Conservation (phyloP, 1,140 invertebrate genomes). For the Phocides pigmalion region DNA sequence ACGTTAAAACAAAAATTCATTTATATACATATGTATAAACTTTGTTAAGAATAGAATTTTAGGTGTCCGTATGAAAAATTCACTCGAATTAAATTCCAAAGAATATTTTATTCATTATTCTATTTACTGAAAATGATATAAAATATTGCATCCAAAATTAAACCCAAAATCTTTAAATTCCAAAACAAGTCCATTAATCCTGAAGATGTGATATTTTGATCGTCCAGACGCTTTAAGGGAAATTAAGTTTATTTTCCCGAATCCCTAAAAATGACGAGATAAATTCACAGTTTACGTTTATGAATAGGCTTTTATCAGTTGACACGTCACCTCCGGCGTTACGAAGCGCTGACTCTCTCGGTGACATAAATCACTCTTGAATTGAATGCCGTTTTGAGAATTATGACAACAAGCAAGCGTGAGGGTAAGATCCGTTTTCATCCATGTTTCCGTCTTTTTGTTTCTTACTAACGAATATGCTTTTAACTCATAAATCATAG, state of each 20-base stretch:
- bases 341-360: neutral
- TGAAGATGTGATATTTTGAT: too few species aligned
- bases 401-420: neutral
- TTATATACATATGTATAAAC: too few species aligned
- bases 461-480: neutral
- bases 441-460: neutral
- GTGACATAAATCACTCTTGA: constrained; percentile 24
- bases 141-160: too few species aligned
- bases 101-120: too few species aligned
- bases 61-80: too few species aligned
- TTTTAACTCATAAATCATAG: neutral
- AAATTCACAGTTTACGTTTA: constrained; percentile 22
- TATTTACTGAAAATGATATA: too few species aligned
- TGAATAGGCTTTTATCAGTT: constrained; percentile 16
- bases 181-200: too few species aligned
- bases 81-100: too few species aligned
- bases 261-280: constrained; percentile 2
- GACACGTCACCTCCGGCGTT: constrained; percentile 10
- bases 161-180: too few species aligned
- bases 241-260: neutral
- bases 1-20: too few species aligned
- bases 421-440: neutral
- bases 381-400: constrained; percentile 6
- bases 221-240: neutral
- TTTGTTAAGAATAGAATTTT: too few species aligned